phyloP scores from a whole-genome alignment of 2,888 invertebrate genomes.

The Nephrocerus scutellatus region DNA sequence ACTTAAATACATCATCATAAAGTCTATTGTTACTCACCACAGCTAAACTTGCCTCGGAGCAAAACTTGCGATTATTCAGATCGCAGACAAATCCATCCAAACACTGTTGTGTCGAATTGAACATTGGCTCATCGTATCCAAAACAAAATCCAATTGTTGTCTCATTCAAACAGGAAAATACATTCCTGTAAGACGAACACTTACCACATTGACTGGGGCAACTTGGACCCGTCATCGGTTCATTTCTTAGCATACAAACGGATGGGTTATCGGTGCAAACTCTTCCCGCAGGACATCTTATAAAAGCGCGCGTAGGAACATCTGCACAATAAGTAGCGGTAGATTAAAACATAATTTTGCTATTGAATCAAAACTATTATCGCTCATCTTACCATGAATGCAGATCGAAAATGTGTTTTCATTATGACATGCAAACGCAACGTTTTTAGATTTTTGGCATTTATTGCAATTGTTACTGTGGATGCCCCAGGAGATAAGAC shows the following conservation, averaged over 20 bases:
- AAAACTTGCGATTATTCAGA: slow-evolving; percentile 22
- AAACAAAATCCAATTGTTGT: slow-evolving; percentile 26
- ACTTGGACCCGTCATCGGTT: not conserved
- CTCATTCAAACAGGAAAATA: slow-evolving; percentile 23
- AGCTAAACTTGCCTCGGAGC: slow-evolving; percentile 12
- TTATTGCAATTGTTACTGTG: too few relatives aligned
- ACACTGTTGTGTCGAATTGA: slow-evolving; percentile 16
- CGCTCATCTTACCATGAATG: slow-evolving; percentile 12
- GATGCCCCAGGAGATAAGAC: too few relatives aligned
- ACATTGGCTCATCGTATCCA: slow-evolving; percentile 17
- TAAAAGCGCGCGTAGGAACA: not conserved
- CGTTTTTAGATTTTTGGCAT: too few relatives aligned
- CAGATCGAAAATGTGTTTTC: slow-evolving; percentile 13
- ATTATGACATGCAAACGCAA: slow-evolving; percentile 11
- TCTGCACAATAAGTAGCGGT: slow-evolving; percentile 1
- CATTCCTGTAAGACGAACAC: slow-evolving; percentile 17
- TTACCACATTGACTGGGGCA: slow-evolving; percentile 21
- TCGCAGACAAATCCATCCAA: slow-evolving; percentile 25
- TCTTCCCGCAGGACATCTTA: slow-evolving; percentile 6
- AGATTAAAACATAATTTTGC: too few relatives aligned
- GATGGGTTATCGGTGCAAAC: slow-evolving; percentile 10
- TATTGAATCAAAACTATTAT: too few relatives aligned
- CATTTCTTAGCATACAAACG: slow-evolving; percentile 3
- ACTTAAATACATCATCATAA: not conserved
- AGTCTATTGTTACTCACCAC: slow-evolving; percentile 6